Conservation (phyloP, 92 coral and sea anemone genomes). For the Siderastrea siderea region DNA sequence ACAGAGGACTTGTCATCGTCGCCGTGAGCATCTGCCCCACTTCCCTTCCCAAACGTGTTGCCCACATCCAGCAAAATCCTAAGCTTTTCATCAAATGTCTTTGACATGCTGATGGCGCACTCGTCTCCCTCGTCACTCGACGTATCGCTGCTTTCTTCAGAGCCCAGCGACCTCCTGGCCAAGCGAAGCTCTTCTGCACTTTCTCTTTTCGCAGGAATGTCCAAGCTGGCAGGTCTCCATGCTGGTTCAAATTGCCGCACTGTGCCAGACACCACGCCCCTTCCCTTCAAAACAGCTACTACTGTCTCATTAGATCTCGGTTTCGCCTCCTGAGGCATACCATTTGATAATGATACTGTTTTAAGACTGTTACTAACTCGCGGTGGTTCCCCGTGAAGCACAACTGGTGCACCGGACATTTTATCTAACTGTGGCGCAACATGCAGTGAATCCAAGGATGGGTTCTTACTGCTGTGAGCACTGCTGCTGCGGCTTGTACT, state of each 20-base stretch:
- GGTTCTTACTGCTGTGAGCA: slow-evolving; percentile 86
- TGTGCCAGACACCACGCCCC: slow-evolving; percentile 77
- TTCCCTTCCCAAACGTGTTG: slow-evolving; percentile 42
- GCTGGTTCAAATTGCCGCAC: slow-evolving; percentile 65
- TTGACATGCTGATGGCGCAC: slow-evolving; percentile 84
- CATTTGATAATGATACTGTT: slow-evolving; percentile 11
- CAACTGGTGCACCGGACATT: slow-evolving; percentile 15
- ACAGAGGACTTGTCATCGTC: slow-evolving; percentile 69
- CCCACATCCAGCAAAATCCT: slow-evolving; percentile 81
- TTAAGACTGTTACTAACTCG: slow-evolving; percentile 8
- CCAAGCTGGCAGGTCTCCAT: slow-evolving; percentile 89
- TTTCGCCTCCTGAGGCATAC: background rate
- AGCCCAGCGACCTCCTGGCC: slow-evolving; percentile 67
- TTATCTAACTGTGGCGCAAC: slow-evolving; percentile 53
- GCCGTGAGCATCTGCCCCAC: slow-evolving; percentile 36
- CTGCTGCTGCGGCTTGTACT: slow-evolving; percentile 90
- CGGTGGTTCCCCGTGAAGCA: slow-evolving; percentile 21
- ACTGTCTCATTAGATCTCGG: slow-evolving; percentile 69
- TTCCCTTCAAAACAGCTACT: slow-evolving; percentile 80
- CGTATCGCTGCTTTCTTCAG: slow-evolving; percentile 92
- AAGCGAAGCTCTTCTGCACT: slow-evolving; percentile 78
- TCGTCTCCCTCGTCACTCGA: slow-evolving; percentile 88
- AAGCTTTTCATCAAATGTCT: slow-evolving; percentile 95
- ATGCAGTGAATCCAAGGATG: slow-evolving; percentile 88
- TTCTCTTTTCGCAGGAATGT: slow-evolving; percentile 77